Evolutionary conservation across 2,113 vertebrate species (phyloP), one percentile per base, ranked within the genome.

Genomic region (Phylloscopus trochilus): DNA sequence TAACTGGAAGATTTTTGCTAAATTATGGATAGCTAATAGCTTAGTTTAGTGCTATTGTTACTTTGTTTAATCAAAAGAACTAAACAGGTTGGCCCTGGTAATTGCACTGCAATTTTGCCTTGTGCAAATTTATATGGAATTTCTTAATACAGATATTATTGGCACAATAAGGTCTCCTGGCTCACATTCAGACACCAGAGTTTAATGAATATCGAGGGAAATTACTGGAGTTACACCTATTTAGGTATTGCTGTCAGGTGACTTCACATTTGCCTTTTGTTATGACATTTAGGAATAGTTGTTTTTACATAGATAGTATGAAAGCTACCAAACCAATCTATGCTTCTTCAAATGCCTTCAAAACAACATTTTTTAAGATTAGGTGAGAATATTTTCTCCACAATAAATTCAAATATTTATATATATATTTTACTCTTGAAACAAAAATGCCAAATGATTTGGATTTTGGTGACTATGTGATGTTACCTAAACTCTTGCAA

Each of bases 1-100:
- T 49, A 16, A 11, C 1, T 7, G 10, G 13, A 10, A 6, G 0
- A 9, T 6, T 82, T 64, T n/a, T 77, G 5, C 2, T 15, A 35
- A 62, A 9, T 70, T 89, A n/a, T 22, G 19, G 19, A 28, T 67
- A 47, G 62, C 20, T 69, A 43, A 72, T 14, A 19, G 3, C 30
- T 56, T 14, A 10, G 5, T 81, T 74, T 64, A 55, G 11, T 47
- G 28, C 9, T 64, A 3, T 26, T 82, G 7, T 6, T 75, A 10
- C 17, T 53, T 43, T 24, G 10, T 16, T 37, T 21, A 72, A 22
- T 60, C 19, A 59, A 49, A 89, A 41, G 8, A 56, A 33, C 47
- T 26, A 43, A 72, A 49, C 5, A 53, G 7, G 10, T 58, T 74
- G 11, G 6, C 26, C 62, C 7, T 58, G 23, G 5, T 59, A 63